Conservation (phyloP, 2,113 vertebrate genomes). For the Larimichthys crocea region DNA sequence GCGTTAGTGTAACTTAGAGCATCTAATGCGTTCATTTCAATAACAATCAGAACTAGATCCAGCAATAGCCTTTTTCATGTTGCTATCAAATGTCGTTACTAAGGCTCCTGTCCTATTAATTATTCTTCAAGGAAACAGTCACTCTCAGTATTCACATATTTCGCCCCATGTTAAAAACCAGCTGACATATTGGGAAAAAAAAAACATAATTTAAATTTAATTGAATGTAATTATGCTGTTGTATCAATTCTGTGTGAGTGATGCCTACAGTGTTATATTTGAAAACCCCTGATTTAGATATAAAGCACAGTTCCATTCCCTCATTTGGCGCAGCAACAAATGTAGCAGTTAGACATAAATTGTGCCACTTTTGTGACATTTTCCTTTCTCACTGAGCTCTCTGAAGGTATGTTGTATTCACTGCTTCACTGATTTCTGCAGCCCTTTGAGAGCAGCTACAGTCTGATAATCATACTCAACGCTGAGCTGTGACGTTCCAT, state of each 20-base stretch:
- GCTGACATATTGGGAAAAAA: background rate
- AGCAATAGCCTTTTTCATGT: too few relatives aligned
- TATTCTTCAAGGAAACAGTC: too few relatives aligned
- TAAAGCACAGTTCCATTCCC: background rate
- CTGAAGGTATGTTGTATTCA: constrained; percentile 37
- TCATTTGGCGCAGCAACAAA: constrained; percentile 1
- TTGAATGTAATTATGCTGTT: background rate
- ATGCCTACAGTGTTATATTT: background rate
- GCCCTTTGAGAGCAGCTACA: constrained; percentile 2
- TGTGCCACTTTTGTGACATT: constrained; percentile 11
- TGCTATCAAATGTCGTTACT: too few relatives aligned
- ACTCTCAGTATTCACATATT: background rate
- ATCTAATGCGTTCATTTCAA: too few relatives aligned
- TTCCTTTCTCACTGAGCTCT: background rate
- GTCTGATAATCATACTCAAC: constrained; percentile 18
- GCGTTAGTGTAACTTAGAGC: too few relatives aligned
- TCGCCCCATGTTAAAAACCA: background rate
- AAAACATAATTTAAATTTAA: background rate
- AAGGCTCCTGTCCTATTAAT: too few relatives aligned
- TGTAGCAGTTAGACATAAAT: background rate
- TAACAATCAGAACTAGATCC: too few relatives aligned
- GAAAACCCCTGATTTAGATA: background rate
- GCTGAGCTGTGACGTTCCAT: background rate
- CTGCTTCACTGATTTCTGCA: constrained; percentile 4
- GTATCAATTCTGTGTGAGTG: background rate